Evolutionary conservation across 2,888 invertebrate species (phyloP).

Genomic region (Chaetoderma sp.): DNA sequence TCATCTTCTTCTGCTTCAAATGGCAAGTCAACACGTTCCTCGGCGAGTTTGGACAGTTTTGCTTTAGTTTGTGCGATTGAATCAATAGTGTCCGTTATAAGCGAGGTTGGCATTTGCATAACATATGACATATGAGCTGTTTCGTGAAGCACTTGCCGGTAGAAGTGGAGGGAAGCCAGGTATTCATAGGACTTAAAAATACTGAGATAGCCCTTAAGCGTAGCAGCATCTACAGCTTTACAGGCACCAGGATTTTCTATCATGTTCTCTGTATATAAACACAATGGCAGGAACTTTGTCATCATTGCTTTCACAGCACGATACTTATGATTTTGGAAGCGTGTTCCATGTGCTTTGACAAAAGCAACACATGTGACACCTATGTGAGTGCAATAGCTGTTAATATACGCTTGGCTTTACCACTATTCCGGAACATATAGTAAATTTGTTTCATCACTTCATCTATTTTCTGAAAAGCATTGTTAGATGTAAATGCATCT

Average conservation of each 20-base stretch:
- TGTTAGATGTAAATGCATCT: constrained; percentile 6
- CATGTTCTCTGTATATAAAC: constrained; percentile 2
- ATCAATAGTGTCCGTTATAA: neutral
- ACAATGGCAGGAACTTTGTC: constrained; percentile 8
- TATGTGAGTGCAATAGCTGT: neutral
- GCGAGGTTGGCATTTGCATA: neutral
- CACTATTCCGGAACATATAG: constrained; percentile 11
- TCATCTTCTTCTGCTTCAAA: neutral
- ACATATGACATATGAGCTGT: neutral
- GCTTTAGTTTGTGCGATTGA: neutral
- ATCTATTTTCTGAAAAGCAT: constrained; percentile 1
- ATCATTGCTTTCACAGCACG: constrained; percentile 4
- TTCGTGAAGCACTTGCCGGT: neutral
- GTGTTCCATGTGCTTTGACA: neutral
- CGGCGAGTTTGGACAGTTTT: neutral
- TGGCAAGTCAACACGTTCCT: neutral
- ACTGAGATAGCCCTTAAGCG: neutral
- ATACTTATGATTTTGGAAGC: constrained; percentile 9
- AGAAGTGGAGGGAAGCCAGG: neutral
- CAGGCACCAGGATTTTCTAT: neutral
- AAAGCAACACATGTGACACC: constrained; percentile 8
- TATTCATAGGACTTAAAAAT: neutral
- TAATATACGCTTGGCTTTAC: constrained; percentile 5
- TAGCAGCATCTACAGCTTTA: neutral
- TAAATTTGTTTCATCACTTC: constrained; percentile 7